phyloP scores from a whole-genome alignment of 2,797 vertebrate genomes.

The Moxostoma hubbsi region DNA sequence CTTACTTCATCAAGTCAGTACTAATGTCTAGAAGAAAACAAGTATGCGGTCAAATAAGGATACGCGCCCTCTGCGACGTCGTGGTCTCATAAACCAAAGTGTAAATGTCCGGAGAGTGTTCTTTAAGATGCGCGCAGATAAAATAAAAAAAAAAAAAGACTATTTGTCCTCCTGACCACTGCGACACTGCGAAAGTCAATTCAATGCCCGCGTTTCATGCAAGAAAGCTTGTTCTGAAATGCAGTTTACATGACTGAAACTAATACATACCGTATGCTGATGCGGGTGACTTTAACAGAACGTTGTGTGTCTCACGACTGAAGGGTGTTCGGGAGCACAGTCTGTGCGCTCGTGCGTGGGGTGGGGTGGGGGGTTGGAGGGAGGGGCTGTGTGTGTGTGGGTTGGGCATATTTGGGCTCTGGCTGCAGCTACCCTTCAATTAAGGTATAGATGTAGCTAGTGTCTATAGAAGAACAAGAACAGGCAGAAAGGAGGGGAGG shows the following conservation, averaged over 20 bases:
- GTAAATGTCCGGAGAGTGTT: not conserved
- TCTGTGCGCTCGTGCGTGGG: not conserved
- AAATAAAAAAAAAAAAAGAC: too few species aligned
- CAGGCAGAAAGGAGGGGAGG: constrained; percentile 51
- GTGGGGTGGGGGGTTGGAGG: constrained; percentile 47
- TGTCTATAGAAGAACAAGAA: constrained; percentile 57
- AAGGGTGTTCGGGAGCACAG: constrained; percentile 34
- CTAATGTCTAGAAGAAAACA: not conserved
- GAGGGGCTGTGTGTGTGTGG: not conserved
- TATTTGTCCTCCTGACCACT: constrained; percentile 17
- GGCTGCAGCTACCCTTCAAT: constrained; percentile 66
- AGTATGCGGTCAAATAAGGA: constrained; percentile 39
- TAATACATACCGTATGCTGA: constrained; percentile 56
- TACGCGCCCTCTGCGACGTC: constrained; percentile 33
- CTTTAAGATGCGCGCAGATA: not conserved
- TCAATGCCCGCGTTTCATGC: not conserved
- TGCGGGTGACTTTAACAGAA: constrained; percentile 43
- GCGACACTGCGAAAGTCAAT: constrained; percentile 41
- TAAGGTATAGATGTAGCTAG: constrained; percentile 53
- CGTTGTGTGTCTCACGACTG: constrained; percentile 43
- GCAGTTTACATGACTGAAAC: constrained; percentile 2
- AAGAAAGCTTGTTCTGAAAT: not conserved
- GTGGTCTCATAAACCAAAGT: constrained; percentile 22
- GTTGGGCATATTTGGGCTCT: constrained; percentile 64
- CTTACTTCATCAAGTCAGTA: not conserved